Base-by-base conservation (phyloP, 2,113 vertebrate species). In the Excalfactoria chinensis region DNA sequence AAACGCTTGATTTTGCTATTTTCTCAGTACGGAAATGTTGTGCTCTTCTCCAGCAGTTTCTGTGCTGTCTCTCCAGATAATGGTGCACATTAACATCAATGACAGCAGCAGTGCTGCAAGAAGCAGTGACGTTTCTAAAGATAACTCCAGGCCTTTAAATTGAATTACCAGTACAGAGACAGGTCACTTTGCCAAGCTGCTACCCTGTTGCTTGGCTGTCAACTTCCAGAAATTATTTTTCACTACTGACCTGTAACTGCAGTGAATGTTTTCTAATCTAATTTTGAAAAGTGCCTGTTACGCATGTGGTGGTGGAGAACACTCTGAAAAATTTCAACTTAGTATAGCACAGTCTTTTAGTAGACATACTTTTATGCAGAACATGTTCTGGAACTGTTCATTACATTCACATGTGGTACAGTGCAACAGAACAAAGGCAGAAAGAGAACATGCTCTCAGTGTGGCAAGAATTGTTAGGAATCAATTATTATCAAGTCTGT, bases 111-210 rank as follows among this genome's bases (percentile, higher is more conserved):
- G 90, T 0, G 0, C 93, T 83, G 72, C 75, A 86, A 96, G 84
- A 68, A 75, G 51, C 88, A 77, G 64, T 66, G 84, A 85, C 90
- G 78, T 92, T 96, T 96, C 88, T 92, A 94, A 95, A 95, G 90
- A 95, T 95, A 95, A 89, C 92, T 92, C 64, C 81, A 76, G 75
- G 77, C 85, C 84, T 86, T 94, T 93, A 86, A 96, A 94, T 59
- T 91, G 86, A 95, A 94, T 96, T 93, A 82, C 66, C 53, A 71
- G 16, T 73, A 43, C 68, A 69, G 64, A 84, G 79, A 82, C 87
- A 51, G 80, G 68, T 94, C 79, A 76, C 64, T 95, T 77, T 86
- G 88, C 76, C 89, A 93, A 86, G 86, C 86, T 90, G 86, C 89
- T 86, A 40, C 82, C 85, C 89, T 0, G 1, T 53, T 74, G 84